A percentile compares a stretch with the other conserved stretches of the same genome.
Evolutionary conservation across 2,797 vertebrate species (phyloP).

Genomic region (Intellagama lesueurii): DNA sequence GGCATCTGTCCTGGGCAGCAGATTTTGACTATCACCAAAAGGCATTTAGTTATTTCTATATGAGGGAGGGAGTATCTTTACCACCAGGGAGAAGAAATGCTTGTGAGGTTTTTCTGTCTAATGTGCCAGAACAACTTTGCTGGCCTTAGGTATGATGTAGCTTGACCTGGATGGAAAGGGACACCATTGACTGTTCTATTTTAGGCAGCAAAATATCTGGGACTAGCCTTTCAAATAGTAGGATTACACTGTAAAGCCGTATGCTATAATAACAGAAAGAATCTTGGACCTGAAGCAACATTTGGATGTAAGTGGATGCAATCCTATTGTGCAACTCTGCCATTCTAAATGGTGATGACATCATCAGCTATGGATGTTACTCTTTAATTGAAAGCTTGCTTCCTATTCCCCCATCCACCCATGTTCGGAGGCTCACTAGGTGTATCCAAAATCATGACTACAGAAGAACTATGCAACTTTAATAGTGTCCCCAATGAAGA

Average conservation of each 20-base stretch:
- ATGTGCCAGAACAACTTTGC: background rate
- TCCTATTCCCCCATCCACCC: background rate
- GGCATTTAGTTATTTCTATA: too few species aligned
- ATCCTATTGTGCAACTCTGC: too few species aligned
- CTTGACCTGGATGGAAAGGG: background rate
- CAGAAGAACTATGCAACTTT: too few species aligned
- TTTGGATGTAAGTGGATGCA: too few species aligned
- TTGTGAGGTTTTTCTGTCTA: background rate
- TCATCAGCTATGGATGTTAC: too few species aligned
- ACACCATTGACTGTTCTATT: background rate
- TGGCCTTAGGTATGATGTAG: background rate
- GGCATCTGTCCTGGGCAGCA: too few species aligned
- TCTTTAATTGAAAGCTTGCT: background rate
- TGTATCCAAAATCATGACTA: background rate
- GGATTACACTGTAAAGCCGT: background rate
- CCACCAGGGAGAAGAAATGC: background rate
- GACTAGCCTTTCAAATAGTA: background rate
- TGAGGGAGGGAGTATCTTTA: too few species aligned
- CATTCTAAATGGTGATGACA: too few species aligned
- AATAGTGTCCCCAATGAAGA: too few species aligned
- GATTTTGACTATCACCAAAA: too few species aligned
- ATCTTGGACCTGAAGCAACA: background rate
- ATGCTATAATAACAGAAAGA: background rate
- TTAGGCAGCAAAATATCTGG: background rate
- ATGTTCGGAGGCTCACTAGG: background rate